Percentiles rank a stretch among this genome's conserved stretches.
Conservation (phyloP, 2,888 invertebrate species). For the Petrolisthes cinctipes region DNA sequence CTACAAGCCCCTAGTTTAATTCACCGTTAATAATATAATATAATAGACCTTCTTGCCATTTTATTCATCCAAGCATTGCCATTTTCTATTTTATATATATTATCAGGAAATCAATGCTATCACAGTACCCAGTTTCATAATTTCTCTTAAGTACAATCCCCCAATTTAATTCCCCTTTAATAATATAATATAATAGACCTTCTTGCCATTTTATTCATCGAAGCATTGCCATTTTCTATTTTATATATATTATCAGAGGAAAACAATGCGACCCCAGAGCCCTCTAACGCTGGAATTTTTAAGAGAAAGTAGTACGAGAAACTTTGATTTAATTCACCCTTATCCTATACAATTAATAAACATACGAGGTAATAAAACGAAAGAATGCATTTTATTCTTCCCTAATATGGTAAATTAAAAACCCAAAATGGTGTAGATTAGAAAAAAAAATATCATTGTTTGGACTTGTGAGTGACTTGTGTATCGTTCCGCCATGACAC, state of each 20-base stretch:
- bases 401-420: background rate
- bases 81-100: too few relatives aligned
- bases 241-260: conserved; percentile 9
- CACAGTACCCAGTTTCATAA: too few relatives aligned
- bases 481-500: conserved; percentile 64
- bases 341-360: background rate
- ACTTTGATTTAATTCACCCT: conserved; percentile 16
- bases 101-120: too few relatives aligned
- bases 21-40: too few relatives aligned
- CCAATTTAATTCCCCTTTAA: too few relatives aligned
- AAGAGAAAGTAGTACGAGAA: conserved; percentile 55
- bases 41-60: too few relatives aligned
- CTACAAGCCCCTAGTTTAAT: too few relatives aligned
- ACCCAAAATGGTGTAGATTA: background rate
- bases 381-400: background rate
- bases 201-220: background rate
- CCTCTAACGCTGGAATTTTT: conserved; percentile 43
- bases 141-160: too few relatives aligned
- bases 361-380: background rate
- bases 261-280: conserved; percentile 51
- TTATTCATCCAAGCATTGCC: too few relatives aligned
- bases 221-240: conserved; percentile 30
- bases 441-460: conserved; percentile 53
- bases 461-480: conserved; percentile 30
- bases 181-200: too few relatives aligned